A percentile compares a stretch with the other conserved stretches of the same genome.
Evolutionary conservation across 2,888 invertebrate species (phyloP).

Genomic region (Lasioglossum malachurum): DNA sequence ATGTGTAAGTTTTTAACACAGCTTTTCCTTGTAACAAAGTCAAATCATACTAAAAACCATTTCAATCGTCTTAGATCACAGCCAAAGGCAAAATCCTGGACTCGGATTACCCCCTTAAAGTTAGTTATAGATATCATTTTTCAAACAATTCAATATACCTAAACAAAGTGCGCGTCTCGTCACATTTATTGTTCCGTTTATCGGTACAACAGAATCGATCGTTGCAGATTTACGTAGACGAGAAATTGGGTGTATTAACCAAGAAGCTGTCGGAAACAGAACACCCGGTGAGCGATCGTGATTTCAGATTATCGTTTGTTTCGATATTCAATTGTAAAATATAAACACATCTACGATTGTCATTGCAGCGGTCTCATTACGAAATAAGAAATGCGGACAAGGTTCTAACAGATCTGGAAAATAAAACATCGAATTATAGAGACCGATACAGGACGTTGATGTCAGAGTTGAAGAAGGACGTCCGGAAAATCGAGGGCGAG

Average conservation of each 20-base stretch:
- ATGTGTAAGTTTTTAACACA: conserved; percentile 65
- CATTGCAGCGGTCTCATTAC: conserved; percentile 62
- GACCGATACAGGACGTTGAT: conserved; percentile 71
- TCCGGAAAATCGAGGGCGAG: conserved; percentile 74
- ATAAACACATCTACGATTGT: background rate
- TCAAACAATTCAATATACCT: background rate
- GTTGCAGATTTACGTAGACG: conserved; percentile 55
- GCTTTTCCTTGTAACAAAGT: background rate
- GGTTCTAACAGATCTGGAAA: conserved; percentile 65
- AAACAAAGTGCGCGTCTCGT: background rate
- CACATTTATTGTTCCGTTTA: background rate
- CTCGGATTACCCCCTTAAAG: conserved; percentile 2
- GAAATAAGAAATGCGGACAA: conserved; percentile 68
- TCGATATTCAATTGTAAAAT: background rate
- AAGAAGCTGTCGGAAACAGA: conserved; percentile 63
- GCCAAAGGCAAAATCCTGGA: background rate
- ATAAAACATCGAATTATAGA: conserved; percentile 60
- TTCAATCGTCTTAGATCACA: conserved; percentile 23
- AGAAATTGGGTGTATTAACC: conserved; percentile 57
- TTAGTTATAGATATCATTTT: conserved; percentile 33
- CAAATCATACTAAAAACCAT: background rate
- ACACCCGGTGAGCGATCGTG: conserved; percentile 47
- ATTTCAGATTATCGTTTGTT: background rate
- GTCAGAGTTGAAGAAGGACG: conserved; percentile 73
- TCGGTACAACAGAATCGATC: conserved; percentile 5